These are phyloP conservation scores for Troides aeacus DNA, from an alignment of 2,888 invertebrate species.

Conservation along the genomic window DNA sequence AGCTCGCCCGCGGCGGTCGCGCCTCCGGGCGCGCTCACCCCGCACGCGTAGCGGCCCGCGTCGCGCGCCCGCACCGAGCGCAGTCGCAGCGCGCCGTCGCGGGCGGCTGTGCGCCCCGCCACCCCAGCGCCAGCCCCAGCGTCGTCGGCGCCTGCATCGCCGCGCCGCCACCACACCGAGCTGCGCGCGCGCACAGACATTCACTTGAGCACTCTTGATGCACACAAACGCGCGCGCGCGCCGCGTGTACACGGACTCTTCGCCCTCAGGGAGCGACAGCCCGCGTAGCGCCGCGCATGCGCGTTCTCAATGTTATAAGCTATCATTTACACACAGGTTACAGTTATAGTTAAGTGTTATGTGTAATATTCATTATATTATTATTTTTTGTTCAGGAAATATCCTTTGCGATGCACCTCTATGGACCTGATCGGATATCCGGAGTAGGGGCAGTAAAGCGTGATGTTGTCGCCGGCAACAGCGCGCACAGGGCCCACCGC, in stretches of 20 bases:
- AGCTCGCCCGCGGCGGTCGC: slow-evolving; percentile 85
- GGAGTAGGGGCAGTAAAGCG: slow-evolving; percentile 89
- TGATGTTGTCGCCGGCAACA: slow-evolving; percentile 87
- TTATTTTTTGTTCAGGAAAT: too few species aligned
- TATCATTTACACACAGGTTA: too few species aligned
- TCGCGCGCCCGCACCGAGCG: slow-evolving; percentile 76
- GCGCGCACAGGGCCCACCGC: slow-evolving; percentile 85
- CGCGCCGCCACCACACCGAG: slow-evolving; percentile 59
- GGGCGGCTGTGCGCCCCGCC: slow-evolving; percentile 67
- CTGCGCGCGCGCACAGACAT: slow-evolving; percentile 55
- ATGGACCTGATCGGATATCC: slow-evolving; percentile 89
- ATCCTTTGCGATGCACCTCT: slow-evolving; percentile 64
- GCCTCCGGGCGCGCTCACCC: slow-evolving; percentile 85
- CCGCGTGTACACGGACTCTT: too few species aligned
- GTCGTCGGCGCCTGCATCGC: slow-evolving; percentile 70
- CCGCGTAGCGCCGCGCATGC: too few species aligned
- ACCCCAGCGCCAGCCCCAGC: slow-evolving; percentile 68
- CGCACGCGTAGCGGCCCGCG: slow-evolving; percentile 88
- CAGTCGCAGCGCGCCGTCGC: slow-evolving; percentile 56
- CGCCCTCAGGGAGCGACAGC: too few species aligned
- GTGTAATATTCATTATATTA: too few species aligned
- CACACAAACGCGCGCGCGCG: neutral
- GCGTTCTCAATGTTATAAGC: too few species aligned
- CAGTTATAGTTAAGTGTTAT: too few species aligned
- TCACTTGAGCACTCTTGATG: neutral